Evolutionary conservation across 2,888 invertebrate species (phyloP), one percentile per base, ranked within the genome.

Genomic region (Dynastes hyllus): DNA sequence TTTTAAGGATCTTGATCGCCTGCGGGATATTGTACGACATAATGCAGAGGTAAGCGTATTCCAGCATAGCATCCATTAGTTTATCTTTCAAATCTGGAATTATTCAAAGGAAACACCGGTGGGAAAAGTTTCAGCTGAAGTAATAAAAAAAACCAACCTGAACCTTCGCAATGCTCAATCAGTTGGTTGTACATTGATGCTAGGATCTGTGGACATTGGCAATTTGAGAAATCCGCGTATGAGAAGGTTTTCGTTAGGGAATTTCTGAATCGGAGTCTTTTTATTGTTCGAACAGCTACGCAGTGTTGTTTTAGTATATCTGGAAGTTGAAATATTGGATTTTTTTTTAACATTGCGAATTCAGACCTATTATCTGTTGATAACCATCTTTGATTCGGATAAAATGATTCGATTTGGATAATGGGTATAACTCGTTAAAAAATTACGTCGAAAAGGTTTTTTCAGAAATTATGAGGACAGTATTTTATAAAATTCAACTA

Each of bases 121-220:
- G 37, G 50, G 4, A 9, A 50, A 71, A 61, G 6, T 11, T 32
- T 32, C 8, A 53, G 13, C 9, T 6, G 32, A 61, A 79, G 1
- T 45, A 16, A 29, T 55, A 8, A 4, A 63, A n/a, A 16, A 53
- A 29, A 51, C 77, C 8, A 32, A 92, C 92, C 92, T 78, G 92
- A 91, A 67, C 92, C 92, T 67, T 89, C 90, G 84, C 92, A 93
- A 84, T 93, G 93, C 0, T 91, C 90, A 51, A 93, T 88, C 66
- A 92, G 88, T 84, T 93, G 92, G 1, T 90, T 89, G 83, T 93
- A 93, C 63, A 91, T 91, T 0, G 91, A 90, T 40, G 88, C 88
- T 66, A 93, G 86, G 80, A 93, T 92, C 11, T 90, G 82, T 50
- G 90, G 86, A 85, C 93, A 93, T 83, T 92, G 91, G 83, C 93